Base-by-base conservation (phyloP, 2,888 invertebrate genomes). In the Caenorhabditis sp. region DNA sequence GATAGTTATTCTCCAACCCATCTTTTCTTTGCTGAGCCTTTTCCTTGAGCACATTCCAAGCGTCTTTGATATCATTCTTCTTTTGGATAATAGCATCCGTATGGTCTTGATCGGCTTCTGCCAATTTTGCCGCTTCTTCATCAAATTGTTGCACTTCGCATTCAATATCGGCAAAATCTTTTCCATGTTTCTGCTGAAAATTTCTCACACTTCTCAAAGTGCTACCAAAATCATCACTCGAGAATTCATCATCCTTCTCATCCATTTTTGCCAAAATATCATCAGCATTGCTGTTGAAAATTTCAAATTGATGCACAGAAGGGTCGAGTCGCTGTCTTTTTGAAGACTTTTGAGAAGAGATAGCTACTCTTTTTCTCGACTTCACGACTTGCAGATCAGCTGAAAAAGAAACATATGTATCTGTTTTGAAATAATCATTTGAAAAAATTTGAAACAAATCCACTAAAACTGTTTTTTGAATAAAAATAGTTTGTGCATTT, bases 231-330 rank as follows among this genome's bases (percentile, higher is more conserved):
- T 99, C 99, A 85, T 99, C 97, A 0, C 95, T 94, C 0, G 95
- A 95, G n/a, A 99, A 91, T 2, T 97, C 94, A 0, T 93, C 94
- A 87, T 97, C 96, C 65, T 99, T 99, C 90, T 99, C 99, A 3
- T 94, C 94, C 85, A 99, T 97, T 99, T 99, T 99, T 26, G 96
- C 95, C 87, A 97, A 95, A 12, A 97, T 97, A 90, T 99, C 99
- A 88, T 99, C 97, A 0, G 97, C 96, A 90, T 99, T 97, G 74
- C 97, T 88, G 90, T 99, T 97, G 90, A 97, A 97, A 66, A 95
- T 92, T 90, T 99, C 97, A 84, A 99, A 97, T 90, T 99, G 97
- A 89, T 97, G 97, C 0, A 99, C 99, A n/a, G n/a, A n/a, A n/a
- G n/a, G n/a, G n/a, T n/a, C n/a, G n/a, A n/a, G n/a, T n/a, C n/a